Base-by-base conservation (phyloP, 2,113 vertebrate species). In the Corynorhinus townsendii region DNA sequence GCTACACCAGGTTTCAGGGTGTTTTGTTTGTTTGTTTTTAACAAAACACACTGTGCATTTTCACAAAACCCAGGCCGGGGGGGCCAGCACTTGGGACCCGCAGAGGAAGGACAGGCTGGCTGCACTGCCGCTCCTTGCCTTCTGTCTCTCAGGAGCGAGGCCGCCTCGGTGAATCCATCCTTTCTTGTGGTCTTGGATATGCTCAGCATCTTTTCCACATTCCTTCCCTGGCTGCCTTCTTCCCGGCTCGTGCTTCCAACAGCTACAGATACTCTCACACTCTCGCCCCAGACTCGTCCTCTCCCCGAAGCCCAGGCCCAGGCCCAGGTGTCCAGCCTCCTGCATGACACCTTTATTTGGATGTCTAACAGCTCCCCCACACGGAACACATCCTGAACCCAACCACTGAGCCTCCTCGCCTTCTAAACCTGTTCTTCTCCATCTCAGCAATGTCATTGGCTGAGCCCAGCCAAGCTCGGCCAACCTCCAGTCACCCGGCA, bases 101-200 rank as follows among this genome's bases (percentile, higher is more conserved):
- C 2, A 0, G 10, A 77, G 38, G 81, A 26, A 19, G 40, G 11
- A 1, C 22, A 7, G 59, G 15, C 16, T 11, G 49, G 11, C 49
- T 10, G 43, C 54, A 1, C 5, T 1, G 16, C 15, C 59, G 40
- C 35, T 43, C 0, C 0, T 2, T 2, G 11, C 3, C 40, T 16
- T 49, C 35, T 4, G n/a, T 7, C 30, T 28, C 35, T 35, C 1
- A 15, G 75, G 81, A 35, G 30, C 7, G 2, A 54, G 38, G 26
- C 5, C 24, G 33, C 26, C 54, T n/a, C 1, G 11, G 19, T 1
- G 19, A 68, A 30, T 14, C 40, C 79, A 20, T 19, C 26, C 7
- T 2, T 20, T 0, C 30, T 40, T 43, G 10, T 1, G 1, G 35
- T 11, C 26, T 16, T 19, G 4, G 15, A 11, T 10, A 0, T 1